Percentiles rank a stretch among this genome's conserved stretches.
These are phyloP conservation scores for Danionella dracula DNA, from an alignment of 2,797 vertebrate genomes.

Conservation along the genomic window DNA sequence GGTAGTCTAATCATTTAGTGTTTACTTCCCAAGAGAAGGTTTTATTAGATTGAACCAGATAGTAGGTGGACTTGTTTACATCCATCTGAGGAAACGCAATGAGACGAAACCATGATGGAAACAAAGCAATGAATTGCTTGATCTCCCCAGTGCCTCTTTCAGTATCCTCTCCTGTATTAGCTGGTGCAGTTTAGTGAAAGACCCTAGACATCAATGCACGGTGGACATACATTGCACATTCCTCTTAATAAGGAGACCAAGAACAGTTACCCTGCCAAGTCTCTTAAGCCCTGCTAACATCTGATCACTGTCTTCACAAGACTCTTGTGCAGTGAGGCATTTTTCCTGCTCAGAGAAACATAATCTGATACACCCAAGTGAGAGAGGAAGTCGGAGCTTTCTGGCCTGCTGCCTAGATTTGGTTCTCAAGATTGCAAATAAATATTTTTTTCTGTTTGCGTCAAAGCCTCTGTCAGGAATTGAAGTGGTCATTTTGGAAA, in stretches of 20 bases:
- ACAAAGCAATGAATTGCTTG: slow-evolving; percentile 59
- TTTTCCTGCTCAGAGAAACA: slow-evolving; percentile 24
- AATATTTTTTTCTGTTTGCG: not conserved
- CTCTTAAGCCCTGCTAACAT: slow-evolving; percentile 42
- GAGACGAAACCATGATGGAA: slow-evolving; percentile 48
- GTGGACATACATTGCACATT: slow-evolving; percentile 44
- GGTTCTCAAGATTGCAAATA: not conserved
- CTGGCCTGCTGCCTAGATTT: not conserved
- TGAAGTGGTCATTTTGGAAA: not conserved
- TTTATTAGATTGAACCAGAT: not conserved
- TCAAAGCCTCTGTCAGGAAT: not conserved
- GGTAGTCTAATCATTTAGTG: slow-evolving; percentile 42
- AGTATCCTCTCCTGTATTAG: slow-evolving; percentile 59
- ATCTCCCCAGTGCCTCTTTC: slow-evolving; percentile 55
- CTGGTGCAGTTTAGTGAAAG: slow-evolving; percentile 46
- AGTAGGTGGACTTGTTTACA: slow-evolving; percentile 48
- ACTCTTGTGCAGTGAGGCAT: slow-evolving; percentile 13
- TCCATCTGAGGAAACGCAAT: slow-evolving; percentile 43
- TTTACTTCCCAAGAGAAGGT: slow-evolving; percentile 44
- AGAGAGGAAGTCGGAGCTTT: not conserved
- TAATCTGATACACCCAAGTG: slow-evolving; percentile 13
- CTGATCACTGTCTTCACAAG: slow-evolving; percentile 38
- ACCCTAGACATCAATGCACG: slow-evolving; percentile 43
- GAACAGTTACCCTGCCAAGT: slow-evolving; percentile 43
- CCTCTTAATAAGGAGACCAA: slow-evolving; percentile 34